Base-by-base conservation (phyloP, 2,888 invertebrate genomes). In the Diaprepes abbreviatus region DNA sequence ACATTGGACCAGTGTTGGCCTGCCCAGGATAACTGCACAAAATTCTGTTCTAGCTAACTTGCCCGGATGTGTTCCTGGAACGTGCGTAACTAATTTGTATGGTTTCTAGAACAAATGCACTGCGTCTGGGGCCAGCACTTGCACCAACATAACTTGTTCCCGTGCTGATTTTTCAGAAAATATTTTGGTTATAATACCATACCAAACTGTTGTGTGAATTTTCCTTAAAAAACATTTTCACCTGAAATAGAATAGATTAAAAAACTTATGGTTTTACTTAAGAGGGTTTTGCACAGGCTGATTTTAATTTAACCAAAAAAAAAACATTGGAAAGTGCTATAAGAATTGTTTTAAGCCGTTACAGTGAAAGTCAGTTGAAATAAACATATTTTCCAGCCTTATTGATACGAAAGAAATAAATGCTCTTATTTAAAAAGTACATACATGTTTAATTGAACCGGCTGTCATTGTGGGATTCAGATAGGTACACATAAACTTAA, bases 401-500 rank as follows among this genome's bases (percentile, higher is more conserved):
- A 24, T 24, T n/a, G n/a, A n/a, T n/a, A n/a, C n/a, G n/a, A n/a
- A n/a, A n/a, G n/a, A n/a, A n/a, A n/a, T n/a, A n/a, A n/a, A n/a
- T n/a, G n/a, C n/a, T n/a, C n/a, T n/a, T n/a, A n/a, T n/a, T n/a
- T n/a, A n/a, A n/a, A n/a, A n/a, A n/a, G n/a, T n/a, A n/a, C n/a
- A n/a, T n/a, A 24, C 21, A 45, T 24, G 24, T 45, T 45, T 19
- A 43, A 6, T 52, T 52, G 12, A 35, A 54, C 35, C 9, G 54
- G 19, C 35, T 36, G 19, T 50, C 50, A 50, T 31, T 31, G 24
- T 50, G 35, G 35, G 57, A 43, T 43, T 6, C 48, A 28, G n/a
- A 24, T 10, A 19, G 40, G 12, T 48, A 48, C 48, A 50, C 48
- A 28, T 50, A 50, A 50, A 50, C 48, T 28, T 48, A 50, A 50